Evolutionary conservation across 2,888 invertebrate genomes (phyloP), one percentile per base, ranked within the genome.

Genomic region (Aphelenchoides bicaudatus): DNA sequence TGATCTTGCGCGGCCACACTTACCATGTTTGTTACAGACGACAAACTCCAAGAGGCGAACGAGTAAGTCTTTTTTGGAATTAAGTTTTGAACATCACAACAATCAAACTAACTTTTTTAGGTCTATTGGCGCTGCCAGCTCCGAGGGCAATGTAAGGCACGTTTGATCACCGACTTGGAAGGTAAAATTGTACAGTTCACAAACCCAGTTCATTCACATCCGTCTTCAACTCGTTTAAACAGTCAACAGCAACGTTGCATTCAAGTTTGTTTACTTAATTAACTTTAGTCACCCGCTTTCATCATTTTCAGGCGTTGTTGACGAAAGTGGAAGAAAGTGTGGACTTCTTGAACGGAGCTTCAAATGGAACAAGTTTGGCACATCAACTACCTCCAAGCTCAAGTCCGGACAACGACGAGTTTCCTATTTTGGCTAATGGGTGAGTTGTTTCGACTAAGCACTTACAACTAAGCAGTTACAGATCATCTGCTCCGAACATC

Each of bases 61-160:
- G 52, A 2, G 52, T n/a, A n/a, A n/a, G n/a, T n/a, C n/a, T n/a
- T n/a, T n/a, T n/a, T n/a, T n/a, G n/a, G n/a, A n/a, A n/a, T n/a
- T n/a, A n/a, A n/a, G n/a, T n/a, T n/a, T n/a, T n/a, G n/a, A n/a
- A n/a, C n/a, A n/a, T n/a, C n/a, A n/a, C n/a, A n/a, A n/a, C n/a
- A n/a, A n/a, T n/a, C n/a, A n/a, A n/a, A n/a, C n/a, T n/a, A n/a
- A n/a, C n/a, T n/a, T n/a, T n/a, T n/a, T n/a, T n/a, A n/a, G n/a
- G n/a, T 51, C 16, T 51, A 51, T 30, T 51, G 52, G 52, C 52
- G 52, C 21, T 51, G 52, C 21, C 52, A 51, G 28, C 52, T 51
- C 38, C 43, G 52, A 10, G 31, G 37, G 10, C 37, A 38, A 13
- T 51, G 52, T 19, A 51, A 51, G 27, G 52, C 52, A 10, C 43